Evolutionary conservation across 2,888 invertebrate species (phyloP), one percentile per base, ranked within the genome.

Genomic region (Tenthredo scrophulariae): DNA sequence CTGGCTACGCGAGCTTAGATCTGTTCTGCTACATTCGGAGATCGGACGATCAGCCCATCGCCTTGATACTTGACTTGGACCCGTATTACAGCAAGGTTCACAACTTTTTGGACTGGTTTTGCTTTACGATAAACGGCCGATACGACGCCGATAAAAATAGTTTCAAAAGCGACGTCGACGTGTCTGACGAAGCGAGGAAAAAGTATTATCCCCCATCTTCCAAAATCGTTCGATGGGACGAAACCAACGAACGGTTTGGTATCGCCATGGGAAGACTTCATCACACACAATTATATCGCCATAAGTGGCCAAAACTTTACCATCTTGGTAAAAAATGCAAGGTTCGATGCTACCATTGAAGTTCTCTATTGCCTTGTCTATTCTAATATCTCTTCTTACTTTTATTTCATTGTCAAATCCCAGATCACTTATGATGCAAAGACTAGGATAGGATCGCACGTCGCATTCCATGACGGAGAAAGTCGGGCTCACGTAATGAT

Each of bases 41-140:
- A 62, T 58, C 40, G 0, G 85, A 87, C 0, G 88, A 88, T 1
- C 87, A 86, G 50, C 29, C 87, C 7, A 18, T 87, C 0, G 85
- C 86, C 4, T 58, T 88, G 26, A 3, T 90, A n/a, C 54, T 88
- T n/a, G 87, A 89, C 29, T 84, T 87, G 0, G 77, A 84, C 67
- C 89, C 89, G 0, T 87, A 80, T 82, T 90, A 90, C 84, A 86
- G 88, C 1, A 85, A 87, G 10, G 72, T 82, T n/a, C 89, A 90
- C 13, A 88, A 88, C 40, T 89, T 87, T 54, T 67, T 90, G 15
- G 90, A 90, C 65, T 89, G 89, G 89, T 85, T 89, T 46, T 87
- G 89, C 77, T 88, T 89, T 50, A 88, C 88, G 2, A 88, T 87
- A n/a, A 86, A 86, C 43, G 90, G 90, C 9, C n/a, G 40, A 4